Conservation (phyloP, 1,140 invertebrate species). For the Cydia strobilella region DNA sequence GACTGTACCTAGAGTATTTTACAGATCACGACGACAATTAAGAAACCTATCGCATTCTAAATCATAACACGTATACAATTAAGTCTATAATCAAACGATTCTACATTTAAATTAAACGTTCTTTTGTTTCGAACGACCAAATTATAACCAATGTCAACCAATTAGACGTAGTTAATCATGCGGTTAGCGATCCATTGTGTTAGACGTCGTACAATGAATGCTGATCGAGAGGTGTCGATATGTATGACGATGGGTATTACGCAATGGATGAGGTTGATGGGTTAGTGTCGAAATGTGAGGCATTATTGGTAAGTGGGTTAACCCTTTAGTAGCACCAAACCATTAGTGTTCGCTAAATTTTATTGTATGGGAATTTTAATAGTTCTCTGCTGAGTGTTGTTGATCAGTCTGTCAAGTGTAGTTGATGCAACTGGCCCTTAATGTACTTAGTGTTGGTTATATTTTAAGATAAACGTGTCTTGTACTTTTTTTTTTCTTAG, state of each 20-base stretch:
- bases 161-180: constrained; percentile 20
- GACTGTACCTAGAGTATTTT: background rate
- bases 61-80: background rate
- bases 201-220: constrained; percentile 24
- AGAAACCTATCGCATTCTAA: background rate
- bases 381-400: no score
- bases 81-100: background rate
- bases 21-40: background rate
- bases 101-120: background rate
- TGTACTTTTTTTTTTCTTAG: no score
- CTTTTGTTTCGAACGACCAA: constrained; percentile 12
- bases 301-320: background rate
- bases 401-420: no score
- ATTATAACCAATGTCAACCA: constrained; percentile 21
- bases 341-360: no score
- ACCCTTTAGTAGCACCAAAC: background rate
- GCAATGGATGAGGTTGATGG: constrained; percentile 13
- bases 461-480: no score
- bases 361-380: no score
- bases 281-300: constrained; percentile 5
- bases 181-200: background rate
- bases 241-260: background rate
- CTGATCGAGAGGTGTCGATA: constrained; percentile 10
- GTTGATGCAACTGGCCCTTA: no score
- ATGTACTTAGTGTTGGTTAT: background rate